Evolutionary conservation across 2,113 vertebrate genomes (phyloP), one percentile per base, ranked within the genome.

Genomic region (Aspidoscelis tigris): DNA sequence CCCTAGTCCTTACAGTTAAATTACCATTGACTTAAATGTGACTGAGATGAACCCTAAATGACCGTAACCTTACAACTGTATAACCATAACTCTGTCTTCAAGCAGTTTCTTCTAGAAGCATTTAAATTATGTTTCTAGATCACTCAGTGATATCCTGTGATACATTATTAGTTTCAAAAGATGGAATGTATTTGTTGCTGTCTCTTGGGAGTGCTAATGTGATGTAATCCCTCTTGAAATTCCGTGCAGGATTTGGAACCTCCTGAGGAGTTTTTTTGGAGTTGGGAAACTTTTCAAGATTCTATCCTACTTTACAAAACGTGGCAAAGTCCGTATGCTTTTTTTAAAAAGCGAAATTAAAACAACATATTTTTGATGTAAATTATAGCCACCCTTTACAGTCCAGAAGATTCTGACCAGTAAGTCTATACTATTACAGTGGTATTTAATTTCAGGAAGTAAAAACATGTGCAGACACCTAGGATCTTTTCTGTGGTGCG

Each of bases 121-220:
- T 78, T 74, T 65, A 58, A 72, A 43, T 18, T 44, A 47, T 65
- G 70, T 74, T 66, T 72, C 71, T 58, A 41, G 71, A 72, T 66
- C 20, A 58, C 18, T 72, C 20, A 50, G 55, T 53, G 69, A 85
- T 14, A 85, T 43, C 68, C 69, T 53, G 69, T 74, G 50, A 41
- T 66, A 61, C n/a, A 64, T 85, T 85, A 79, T 66, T 66, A 77
- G 64, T 84, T 73, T 73, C 55, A 72, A 79, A 84, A 73, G 68
- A 24, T 53, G 69, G 68, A 39, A 24, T 79, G 68, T 78, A 84
- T 72, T 72, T 84, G 47, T 78, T 71, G 58, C 77, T 79, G 21
- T 66, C n/a, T 85, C 50, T 33, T 61, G 50, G 58, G 44, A 53
- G 61, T 74, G 77, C 43, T 79, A 65, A 65, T 73, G 70, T 73